Percentiles rank a stretch among this genome's conserved stretches.
Conservation (phyloP, 2,113 vertebrate genomes). For the Setophaga petechia region DNA sequence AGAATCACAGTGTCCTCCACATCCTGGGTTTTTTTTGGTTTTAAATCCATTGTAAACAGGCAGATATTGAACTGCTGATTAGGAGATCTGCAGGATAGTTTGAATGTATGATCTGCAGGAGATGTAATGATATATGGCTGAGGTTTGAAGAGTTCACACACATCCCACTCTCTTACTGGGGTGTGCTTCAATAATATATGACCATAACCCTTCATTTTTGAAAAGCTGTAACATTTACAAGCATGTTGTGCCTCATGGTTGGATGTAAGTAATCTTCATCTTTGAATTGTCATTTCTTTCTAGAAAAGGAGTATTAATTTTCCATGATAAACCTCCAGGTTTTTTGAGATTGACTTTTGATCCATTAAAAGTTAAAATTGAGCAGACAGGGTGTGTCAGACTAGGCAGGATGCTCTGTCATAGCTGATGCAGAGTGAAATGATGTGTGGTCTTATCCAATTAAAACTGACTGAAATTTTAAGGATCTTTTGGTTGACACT, state of each 20-base stretch:
- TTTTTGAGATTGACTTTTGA: not conserved
- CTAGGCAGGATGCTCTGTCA: not conserved
- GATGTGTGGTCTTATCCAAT: not conserved
- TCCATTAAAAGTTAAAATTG: not conserved
- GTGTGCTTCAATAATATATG: not conserved
- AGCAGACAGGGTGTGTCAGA: not conserved
- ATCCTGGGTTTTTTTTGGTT: not conserved
- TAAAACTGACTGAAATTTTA: slow-evolving; percentile 30
- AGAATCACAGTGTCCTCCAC: not conserved
- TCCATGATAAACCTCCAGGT: not conserved
- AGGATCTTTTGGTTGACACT: not conserved
- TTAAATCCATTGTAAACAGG: not conserved
- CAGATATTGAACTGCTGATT: not conserved
- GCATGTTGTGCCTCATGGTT: not conserved
- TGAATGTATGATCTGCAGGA: not conserved
- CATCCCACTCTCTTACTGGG: not conserved
- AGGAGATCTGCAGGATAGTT: not conserved
- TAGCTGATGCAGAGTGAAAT: not conserved
- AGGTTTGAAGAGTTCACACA: not conserved
- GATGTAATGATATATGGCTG: not conserved
- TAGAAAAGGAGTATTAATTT: not conserved
- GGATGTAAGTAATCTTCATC: not conserved
- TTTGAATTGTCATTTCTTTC: not conserved
- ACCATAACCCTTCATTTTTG: not conserved
- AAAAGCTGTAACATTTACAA: not conserved